Evolutionary conservation across 64 coral and sea anemone genomes (phyloP).

Genomic region (Pocillopora verrucosa): DNA sequence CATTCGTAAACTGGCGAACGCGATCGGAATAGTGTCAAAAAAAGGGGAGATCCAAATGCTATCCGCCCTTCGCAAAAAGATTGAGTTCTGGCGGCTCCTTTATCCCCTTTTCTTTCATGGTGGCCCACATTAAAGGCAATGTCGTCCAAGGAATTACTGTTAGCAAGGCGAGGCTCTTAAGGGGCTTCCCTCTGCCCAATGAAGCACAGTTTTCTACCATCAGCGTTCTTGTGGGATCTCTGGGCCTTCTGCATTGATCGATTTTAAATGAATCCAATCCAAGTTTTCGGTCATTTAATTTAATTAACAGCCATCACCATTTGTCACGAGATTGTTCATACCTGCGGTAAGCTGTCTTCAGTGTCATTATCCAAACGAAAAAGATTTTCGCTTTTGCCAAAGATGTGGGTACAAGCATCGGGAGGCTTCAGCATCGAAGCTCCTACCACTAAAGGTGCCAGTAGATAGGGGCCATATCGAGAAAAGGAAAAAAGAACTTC

Average conservation of each 20-base stretch:
- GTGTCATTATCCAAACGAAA: background rate
- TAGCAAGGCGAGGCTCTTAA: too few species aligned
- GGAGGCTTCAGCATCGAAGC: background rate
- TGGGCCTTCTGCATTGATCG: background rate
- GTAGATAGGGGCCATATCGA: background rate
- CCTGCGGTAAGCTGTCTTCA: slow-evolving; percentile 5
- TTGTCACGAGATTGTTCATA: background rate
- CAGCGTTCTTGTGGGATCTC: background rate
- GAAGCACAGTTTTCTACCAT: background rate
- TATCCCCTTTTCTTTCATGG: background rate
- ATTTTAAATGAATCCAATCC: background rate
- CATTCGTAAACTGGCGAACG: background rate
- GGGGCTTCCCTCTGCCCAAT: too few species aligned
- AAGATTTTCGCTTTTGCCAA: slow-evolving; percentile 13
- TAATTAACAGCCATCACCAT: slow-evolving; percentile 9
- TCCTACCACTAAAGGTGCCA: background rate
- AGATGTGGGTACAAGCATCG: background rate
- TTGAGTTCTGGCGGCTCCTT: background rate
- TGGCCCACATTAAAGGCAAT: background rate
- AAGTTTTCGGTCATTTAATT: background rate
- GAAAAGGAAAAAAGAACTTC: background rate
- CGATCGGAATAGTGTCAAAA: background rate
- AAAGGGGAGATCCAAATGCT: background rate
- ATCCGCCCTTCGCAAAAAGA: background rate
- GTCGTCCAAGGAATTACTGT: background rate